Evolutionary conservation across 2,797 vertebrate species (phyloP).

Genomic region (Clarias pachynema): DNA sequence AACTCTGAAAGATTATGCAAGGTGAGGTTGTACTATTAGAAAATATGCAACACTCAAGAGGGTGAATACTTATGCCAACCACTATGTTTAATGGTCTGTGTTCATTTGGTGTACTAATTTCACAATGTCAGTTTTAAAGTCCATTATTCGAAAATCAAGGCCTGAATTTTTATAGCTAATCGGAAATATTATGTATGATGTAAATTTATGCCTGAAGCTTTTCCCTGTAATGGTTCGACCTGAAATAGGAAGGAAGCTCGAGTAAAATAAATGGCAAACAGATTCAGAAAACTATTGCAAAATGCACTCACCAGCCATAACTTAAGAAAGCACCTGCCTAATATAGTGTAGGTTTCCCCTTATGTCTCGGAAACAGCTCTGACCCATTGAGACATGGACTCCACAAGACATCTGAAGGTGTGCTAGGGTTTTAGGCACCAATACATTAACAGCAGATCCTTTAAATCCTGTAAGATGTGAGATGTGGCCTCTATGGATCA

Average conservation of each 20-base stretch:
- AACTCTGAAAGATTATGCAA: too few species aligned
- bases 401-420: too few species aligned
- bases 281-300: not conserved
- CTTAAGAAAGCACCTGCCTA: too few species aligned
- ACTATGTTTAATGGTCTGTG: not conserved
- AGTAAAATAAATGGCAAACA: not conserved
- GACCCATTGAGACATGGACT: too few species aligned
- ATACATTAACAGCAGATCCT: too few species aligned
- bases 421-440: too few species aligned
- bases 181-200: not conserved
- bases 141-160: slow-evolving; percentile 1
- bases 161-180: not conserved
- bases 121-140: not conserved
- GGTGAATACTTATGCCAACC: not conserved
- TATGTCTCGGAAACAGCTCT: too few species aligned
- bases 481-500: too few species aligned
- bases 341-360: too few species aligned
- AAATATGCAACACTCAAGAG: not conserved
- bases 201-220: slow-evolving; percentile 3
- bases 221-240: not conserved
- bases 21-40: not conserved
- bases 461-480: too few species aligned
- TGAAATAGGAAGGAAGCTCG: not conserved
- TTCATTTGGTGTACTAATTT: not conserved
- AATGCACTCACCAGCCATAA: too few species aligned